Evolutionary conservation across 1,140 invertebrate species (phyloP), one percentile per base, ranked within the genome.

Genomic region (Drosophila orena): DNA sequence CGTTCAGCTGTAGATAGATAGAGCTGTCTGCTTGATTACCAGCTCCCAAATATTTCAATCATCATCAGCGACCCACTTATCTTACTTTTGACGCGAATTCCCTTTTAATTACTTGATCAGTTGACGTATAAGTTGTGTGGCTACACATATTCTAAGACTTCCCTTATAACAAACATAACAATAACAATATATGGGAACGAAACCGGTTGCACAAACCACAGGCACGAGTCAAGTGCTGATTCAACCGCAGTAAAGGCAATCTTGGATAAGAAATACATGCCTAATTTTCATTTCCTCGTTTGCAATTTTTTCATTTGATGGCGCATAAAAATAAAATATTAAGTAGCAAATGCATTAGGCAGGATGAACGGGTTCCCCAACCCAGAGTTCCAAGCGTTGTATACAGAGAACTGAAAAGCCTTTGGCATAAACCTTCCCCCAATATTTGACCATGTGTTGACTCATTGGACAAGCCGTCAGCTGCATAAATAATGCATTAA

Each of bases 401-500:
- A 52, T 43, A 22, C 61, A 66, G 22, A 3, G 11, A 62, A 30
- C n/a, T 27, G 30, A 47, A 54, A 40, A 46, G 40, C 62, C 37
- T 46, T 46, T 30, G 35, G 27, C 10, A 10, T 37, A 38, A 15
- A 65, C 37, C 35, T 27, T 50, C 4, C 37, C 35, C 37, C 61
- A 55, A 24, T 38, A 44, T 84, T 49, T 73, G 56, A 56, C 47
- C 72, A 77, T 66, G 58, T 65, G 73, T 65, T 60, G 50, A 61
- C 24, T 73, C 49, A 52, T 72, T 62, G 49, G 43, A 64, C 49
- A 42, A 79, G 38, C 69, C 59, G 52, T 57, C 58, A 64, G 60
- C 61, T 60, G 72, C 47, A 65, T 79, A 57, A 79, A 79, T 62
- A 61, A 61, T 76, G 22, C 43, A 35, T 66, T 72, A 50, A 37